A percentile compares a stretch with the other conserved stretches of the same genome.
Evolutionary conservation across 2,888 invertebrate genomes (phyloP).

Genomic region (Cacoxenus indagator): DNA sequence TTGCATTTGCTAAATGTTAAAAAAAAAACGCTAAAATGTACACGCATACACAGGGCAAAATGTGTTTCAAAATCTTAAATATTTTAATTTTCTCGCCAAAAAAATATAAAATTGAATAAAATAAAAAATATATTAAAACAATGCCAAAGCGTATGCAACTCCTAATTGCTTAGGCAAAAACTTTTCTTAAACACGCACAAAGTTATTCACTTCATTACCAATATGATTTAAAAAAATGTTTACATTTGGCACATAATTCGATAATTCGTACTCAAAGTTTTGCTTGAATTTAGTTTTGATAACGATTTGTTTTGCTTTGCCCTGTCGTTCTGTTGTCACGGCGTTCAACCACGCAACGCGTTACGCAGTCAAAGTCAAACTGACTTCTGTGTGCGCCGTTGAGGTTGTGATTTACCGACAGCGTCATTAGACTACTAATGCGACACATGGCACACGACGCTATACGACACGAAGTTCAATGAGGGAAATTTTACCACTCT

Average conservation of each 20-base stretch:
- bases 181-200: background rate
- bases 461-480: background rate
- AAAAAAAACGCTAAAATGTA: no score
- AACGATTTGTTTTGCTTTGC: background rate
- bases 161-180: background rate
- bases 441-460: slow-evolving; percentile 40
- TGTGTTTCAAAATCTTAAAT: no score
- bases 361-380: slow-evolving; percentile 70
- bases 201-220: background rate
- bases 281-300: background rate
- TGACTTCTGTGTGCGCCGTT: slow-evolving; percentile 63
- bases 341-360: slow-evolving; percentile 57
- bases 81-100: no score
- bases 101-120: no score
- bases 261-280: background rate
- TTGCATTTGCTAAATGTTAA: no score
- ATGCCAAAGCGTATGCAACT: slow-evolving; percentile 18
- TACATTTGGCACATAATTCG: background rate
- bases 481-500: slow-evolving; percentile 12
- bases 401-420: slow-evolving; percentile 65
- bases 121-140: background rate
- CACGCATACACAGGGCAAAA: no score
- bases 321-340: background rate
- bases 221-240: background rate
- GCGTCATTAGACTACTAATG: slow-evolving; percentile 26